Conservation (phyloP, 2,113 vertebrate species). For the Caretta caretta region DNA sequence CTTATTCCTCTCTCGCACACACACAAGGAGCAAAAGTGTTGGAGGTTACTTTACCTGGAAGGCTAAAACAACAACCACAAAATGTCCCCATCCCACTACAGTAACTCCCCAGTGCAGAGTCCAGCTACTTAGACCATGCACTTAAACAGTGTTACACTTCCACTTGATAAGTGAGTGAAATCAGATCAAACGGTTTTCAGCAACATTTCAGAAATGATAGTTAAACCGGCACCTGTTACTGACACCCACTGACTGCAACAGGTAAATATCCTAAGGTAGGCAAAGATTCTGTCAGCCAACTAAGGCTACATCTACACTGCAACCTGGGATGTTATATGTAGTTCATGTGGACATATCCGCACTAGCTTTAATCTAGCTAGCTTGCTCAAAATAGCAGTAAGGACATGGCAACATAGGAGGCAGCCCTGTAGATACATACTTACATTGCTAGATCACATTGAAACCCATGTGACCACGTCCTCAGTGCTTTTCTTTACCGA, state of each 20-base stretch:
- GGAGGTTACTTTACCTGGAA: neutral
- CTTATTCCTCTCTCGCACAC: neutral
- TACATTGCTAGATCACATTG: too few relatives aligned
- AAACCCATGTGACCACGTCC: neutral
- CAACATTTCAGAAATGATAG: neutral
- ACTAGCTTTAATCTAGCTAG: too few relatives aligned
- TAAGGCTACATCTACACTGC: too few relatives aligned
- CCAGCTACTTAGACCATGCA: accelerated
- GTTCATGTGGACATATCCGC: too few relatives aligned
- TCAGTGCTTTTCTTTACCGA: neutral
- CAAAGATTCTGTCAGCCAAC: too few relatives aligned
- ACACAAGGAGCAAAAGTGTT: too few relatives aligned
- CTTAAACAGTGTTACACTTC: neutral
- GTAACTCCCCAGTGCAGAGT: accelerated
- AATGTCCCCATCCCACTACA: accelerated
- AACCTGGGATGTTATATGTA: too few relatives aligned
- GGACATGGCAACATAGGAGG: too few relatives aligned
- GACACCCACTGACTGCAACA: accelerated
- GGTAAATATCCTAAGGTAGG: neutral
- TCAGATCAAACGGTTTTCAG: neutral
- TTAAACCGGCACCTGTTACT: neutral
- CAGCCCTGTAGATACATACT: too few relatives aligned
- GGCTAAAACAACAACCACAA: neutral
- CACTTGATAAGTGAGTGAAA: too few relatives aligned
- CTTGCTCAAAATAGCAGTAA: too few relatives aligned